Conservation (phyloP, 2,888 invertebrate species). For the Lasioglossum malachurum region DNA sequence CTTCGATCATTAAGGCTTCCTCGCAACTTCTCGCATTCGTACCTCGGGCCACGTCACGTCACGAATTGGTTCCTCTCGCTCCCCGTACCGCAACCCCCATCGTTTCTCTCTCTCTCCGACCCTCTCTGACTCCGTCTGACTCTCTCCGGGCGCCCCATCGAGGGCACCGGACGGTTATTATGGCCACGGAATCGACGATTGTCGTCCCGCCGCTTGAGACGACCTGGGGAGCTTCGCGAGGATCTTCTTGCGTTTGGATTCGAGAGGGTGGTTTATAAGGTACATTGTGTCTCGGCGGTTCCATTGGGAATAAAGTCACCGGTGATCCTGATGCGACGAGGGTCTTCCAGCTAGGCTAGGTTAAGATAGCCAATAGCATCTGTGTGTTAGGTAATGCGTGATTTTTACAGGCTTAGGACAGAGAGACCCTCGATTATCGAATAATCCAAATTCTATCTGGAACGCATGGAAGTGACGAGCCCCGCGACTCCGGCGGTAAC, state of each 20-base stretch:
- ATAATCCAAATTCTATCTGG: not conserved
- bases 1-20: slow-evolving; percentile 77
- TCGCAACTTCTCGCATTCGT: slow-evolving; percentile 68
- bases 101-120: not conserved
- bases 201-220: slow-evolving; percentile 20
- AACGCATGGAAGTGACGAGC: not conserved
- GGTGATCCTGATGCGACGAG: not conserved
- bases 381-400: not conserved
- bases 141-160: not conserved
- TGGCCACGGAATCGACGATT: slow-evolving; percentile 10
- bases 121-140: not conserved
- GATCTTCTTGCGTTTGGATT: not conserved
- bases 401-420: not conserved
- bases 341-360: not conserved
- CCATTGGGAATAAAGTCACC: not conserved
- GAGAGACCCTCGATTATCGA: not conserved
- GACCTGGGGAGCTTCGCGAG: not conserved
- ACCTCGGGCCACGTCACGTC: slow-evolving; percentile 52
- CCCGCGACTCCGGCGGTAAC: not conserved
- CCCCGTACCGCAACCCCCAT: not conserved
- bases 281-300: not conserved
- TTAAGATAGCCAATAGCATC: not conserved
- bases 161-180: slow-evolving; percentile 30
- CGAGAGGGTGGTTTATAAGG: not conserved
- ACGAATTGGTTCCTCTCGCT: slow-evolving; percentile 14